Conservation (phyloP, 1,140 invertebrate species). For the Ericerus pela region DNA sequence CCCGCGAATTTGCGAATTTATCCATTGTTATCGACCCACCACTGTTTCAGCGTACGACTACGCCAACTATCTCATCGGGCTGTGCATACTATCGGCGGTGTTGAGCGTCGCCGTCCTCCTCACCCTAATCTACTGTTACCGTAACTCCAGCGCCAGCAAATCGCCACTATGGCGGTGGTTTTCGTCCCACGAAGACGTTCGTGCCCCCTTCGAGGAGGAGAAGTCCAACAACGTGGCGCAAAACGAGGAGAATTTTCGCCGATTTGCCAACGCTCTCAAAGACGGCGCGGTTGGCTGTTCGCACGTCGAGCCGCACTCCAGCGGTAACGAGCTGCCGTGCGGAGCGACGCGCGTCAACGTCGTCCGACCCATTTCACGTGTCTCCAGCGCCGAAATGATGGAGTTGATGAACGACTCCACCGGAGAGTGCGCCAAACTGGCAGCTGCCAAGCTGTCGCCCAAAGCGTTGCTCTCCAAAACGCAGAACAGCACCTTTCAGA, state of each 20-base stretch:
- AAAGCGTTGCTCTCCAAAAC: constrained; percentile 53
- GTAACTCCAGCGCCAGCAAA: constrained; percentile 27
- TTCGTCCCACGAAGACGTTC: too few relatives aligned
- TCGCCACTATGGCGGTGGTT: too few relatives aligned
- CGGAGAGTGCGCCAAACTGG: constrained; percentile 26
- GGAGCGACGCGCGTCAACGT: constrained; percentile 37
- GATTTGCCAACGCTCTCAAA: constrained; percentile 43
- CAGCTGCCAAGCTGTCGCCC: background rate
- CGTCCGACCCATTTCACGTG: constrained; percentile 39
- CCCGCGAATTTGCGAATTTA: background rate
- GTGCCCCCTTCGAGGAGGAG: constrained; percentile 57
- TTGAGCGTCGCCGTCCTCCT: constrained; percentile 33
- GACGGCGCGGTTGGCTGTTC: constrained; percentile 27
- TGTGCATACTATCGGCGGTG: constrained; percentile 38
- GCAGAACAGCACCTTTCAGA: constrained; percentile 57
- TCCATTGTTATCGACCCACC: background rate
- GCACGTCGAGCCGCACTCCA: constrained; percentile 24
- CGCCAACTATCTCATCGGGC: constrained; percentile 33
- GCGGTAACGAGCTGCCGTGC: constrained; percentile 18
- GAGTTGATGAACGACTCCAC: constrained; percentile 44
- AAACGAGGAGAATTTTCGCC: constrained; percentile 73
- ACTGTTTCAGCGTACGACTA: constrained; percentile 12
- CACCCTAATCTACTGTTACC: constrained; percentile 35
- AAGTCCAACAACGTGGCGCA: constrained; percentile 78
- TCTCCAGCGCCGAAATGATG: constrained; percentile 39